phyloP scores from a whole-genome alignment of 2,888 invertebrate genomes.

The Altica lythri region DNA sequence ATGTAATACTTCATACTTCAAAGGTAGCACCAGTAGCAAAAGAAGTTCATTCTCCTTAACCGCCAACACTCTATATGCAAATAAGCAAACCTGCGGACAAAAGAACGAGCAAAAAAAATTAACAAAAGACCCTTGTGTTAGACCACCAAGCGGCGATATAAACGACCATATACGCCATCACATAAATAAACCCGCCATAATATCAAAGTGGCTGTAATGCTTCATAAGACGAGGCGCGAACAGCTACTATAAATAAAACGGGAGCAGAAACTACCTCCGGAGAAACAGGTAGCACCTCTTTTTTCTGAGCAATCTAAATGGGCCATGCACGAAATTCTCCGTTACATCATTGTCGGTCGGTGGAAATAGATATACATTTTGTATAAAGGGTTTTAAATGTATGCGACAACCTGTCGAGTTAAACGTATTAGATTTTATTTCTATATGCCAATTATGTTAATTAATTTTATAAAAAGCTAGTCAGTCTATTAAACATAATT shows the following conservation, averaged over 20 bases:
- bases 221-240: conserved; percentile 33
- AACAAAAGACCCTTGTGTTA: not conserved
- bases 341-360: conserved; percentile 24
- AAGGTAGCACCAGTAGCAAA: conserved; percentile 4
- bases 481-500: too few relatives aligned
- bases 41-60: conserved; percentile 3
- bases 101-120: conserved; percentile 4
- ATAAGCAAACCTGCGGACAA: not conserved
- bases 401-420: too few relatives aligned
- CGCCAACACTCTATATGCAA: conserved; percentile 13
- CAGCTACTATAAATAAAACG: conserved; percentile 44
- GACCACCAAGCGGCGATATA: not conserved
- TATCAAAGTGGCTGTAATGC: conserved; percentile 34
- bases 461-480: too few relatives aligned
- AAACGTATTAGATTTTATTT: too few relatives aligned
- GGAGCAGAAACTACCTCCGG: conserved; percentile 31
- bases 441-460: too few relatives aligned
- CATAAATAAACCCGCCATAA: conserved; percentile 28
- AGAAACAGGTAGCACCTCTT: conserved; percentile 39
- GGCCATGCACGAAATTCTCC: conserved; percentile 26
- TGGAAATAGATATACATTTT: too few relatives aligned
- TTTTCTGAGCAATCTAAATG: conserved; percentile 27
- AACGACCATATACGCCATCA: conserved; percentile 19
- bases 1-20: not conserved
- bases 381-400: too few relatives aligned